Base-by-base conservation (phyloP, 2,888 invertebrate genomes). In the Calameuta pallipes region DNA sequence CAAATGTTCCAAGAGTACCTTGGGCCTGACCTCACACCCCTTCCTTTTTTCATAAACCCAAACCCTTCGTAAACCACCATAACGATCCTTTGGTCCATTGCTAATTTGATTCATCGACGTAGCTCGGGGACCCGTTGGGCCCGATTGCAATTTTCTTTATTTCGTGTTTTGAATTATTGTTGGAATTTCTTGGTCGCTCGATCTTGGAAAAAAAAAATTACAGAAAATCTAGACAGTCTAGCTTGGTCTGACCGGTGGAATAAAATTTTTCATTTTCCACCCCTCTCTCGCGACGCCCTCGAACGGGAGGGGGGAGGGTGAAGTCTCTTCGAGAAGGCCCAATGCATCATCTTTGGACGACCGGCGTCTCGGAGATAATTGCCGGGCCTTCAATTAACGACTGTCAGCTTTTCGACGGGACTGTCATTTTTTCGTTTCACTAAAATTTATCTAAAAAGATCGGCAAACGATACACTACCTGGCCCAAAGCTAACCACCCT, bases 1-100 rank as follows among this genome's bases (percentile, higher is more conserved):
- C 85, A 82, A 87, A 84, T 84, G 83, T 84, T 84, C 77, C 82
- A 83, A 83, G 86, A 87, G 83, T 87, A 83, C 85, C 80, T 76
- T 75, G 75, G 34, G 23, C 23, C 41, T 56, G 41, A 56, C 23
- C 41, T 56, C 23, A 1, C 23, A 23, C 23, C 23, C 15, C 41
- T 56, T 56, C 41, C 23, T 23, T 9, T 41, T 41, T 56, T 56
- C 41, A 56, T 56, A 23, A 56, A 15, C 9, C 15, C 41, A 23
- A 9, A 41, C 15, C 41, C 41, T 15, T 13, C 13, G 13, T 4
- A 41, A 56, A 23, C 23, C 41, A 23, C 41, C 41, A 23, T 56
- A 56, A 56, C 41, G 41, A 56, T 56, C 41, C 41, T 56, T 23
- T 23, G 41, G 41, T 56, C 41, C 41, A 56, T 56, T 23, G 23